Evolutionary conservation across 53 echinoderm and acorn worm species (phyloP).

Genomic region (Holothuria scabra): DNA sequence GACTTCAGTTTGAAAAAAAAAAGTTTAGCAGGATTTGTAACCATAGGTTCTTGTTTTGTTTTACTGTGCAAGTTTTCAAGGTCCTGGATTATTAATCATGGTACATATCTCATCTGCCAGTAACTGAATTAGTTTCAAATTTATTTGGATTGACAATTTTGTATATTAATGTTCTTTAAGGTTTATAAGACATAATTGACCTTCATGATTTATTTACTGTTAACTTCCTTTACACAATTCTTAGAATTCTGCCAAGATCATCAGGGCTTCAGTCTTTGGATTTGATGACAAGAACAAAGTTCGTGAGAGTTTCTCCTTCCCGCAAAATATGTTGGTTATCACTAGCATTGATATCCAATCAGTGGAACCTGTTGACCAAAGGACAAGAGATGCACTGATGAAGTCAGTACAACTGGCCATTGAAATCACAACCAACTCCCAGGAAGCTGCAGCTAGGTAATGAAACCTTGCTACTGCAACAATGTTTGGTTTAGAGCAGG

Average conservation of each 20-base stretch:
- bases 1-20: no score
- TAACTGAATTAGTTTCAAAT: no score
- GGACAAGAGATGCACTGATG: conserved; percentile 94
- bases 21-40: no score
- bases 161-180: no score
- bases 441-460: conserved; percentile 84
- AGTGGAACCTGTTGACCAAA: conserved; percentile 99
- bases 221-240: not conserved
- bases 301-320: conserved; percentile 84
- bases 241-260: conserved; percentile 98
- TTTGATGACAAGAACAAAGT: conserved; percentile 90
- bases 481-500: no score
- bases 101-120: no score
- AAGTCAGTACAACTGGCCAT: conserved; percentile 99
- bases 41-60: no score
- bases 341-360: conserved; percentile 99
- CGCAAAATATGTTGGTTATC: conserved; percentile 92
- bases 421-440: conserved; percentile 99
- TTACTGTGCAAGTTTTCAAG: no score
- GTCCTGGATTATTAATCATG: no score
- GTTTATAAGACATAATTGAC: no score
- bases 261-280: conserved; percentile 97
- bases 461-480: no score
- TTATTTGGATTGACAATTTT: no score
- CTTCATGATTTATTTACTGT: not conserved